Evolutionary conservation across 2,113 vertebrate genomes (phyloP).

Genomic region (Neogobius melanostomus): DNA sequence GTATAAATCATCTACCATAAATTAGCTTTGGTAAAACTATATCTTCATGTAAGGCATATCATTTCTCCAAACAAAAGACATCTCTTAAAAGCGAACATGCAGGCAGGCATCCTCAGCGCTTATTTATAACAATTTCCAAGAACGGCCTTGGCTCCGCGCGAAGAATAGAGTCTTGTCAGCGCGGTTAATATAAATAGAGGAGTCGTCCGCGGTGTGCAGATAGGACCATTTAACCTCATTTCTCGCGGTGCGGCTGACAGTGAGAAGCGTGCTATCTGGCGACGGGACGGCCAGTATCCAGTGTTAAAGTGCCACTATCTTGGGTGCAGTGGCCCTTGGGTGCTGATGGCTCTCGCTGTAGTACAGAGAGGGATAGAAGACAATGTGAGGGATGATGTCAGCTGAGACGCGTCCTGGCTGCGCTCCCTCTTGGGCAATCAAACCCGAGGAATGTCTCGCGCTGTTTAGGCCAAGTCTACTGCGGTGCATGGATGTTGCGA

Average conservation of each 20-base stretch:
- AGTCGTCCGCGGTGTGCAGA: slow-evolving; percentile 63
- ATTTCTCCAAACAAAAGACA: slow-evolving; percentile 37
- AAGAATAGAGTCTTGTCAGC: slow-evolving; percentile 64
- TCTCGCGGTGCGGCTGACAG: slow-evolving; percentile 64
- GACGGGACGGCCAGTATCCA: slow-evolving; percentile 62
- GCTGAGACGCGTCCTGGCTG: slow-evolving; percentile 44
- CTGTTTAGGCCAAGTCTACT: slow-evolving; percentile 22
- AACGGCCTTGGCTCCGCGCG: slow-evolving; percentile 41
- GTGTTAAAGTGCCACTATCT: slow-evolving; percentile 66
- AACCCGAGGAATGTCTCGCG: slow-evolving; percentile 59
- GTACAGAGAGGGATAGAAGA: slow-evolving; percentile 54
- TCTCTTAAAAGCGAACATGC: slow-evolving; percentile 42
- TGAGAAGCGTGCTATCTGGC: slow-evolving; percentile 59
- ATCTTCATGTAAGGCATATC: slow-evolving; percentile 12
- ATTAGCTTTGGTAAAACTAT: slow-evolving; percentile 3
- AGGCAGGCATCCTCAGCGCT: slow-evolving; percentile 27
- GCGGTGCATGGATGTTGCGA: not conserved
- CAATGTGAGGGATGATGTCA: slow-evolving; percentile 66
- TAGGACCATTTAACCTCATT: slow-evolving; percentile 74
- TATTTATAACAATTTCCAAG: slow-evolving; percentile 65
- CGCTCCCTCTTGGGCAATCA: slow-evolving; percentile 48
- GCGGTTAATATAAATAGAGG: slow-evolving; percentile 72
- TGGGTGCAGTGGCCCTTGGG: slow-evolving; percentile 57
- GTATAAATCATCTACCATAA: not conserved
- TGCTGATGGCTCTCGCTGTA: slow-evolving; percentile 54